Evolutionary conservation across 2,888 invertebrate genomes (phyloP), one percentile per base, ranked within the genome.

Genomic region (Incurvaria masculella): DNA sequence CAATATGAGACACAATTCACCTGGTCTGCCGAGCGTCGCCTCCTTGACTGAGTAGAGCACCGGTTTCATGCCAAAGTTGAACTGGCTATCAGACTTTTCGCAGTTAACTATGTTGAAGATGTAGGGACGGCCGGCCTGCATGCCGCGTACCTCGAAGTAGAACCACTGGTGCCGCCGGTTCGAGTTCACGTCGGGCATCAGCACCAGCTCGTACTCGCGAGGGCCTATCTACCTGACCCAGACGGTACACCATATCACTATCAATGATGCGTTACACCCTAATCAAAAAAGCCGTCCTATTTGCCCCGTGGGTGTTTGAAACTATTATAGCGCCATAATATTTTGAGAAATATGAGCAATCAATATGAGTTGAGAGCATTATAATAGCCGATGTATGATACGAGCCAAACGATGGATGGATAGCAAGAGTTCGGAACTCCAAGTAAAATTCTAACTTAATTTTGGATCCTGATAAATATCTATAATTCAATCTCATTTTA

Each of bases 51-150:
- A 93, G 69, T 88, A 93, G 69, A 93, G 67, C 45, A 93, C 85
- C 14, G 94, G 94, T 62, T 91, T 90, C 92, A 94, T 92, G 42
- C 92, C 93, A 63, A 86, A 88, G 65, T 91, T 91, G 66, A 91
- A 93, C 69, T 93, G 91, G 58, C 91, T 91, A 63, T 90, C 89
- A 38, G 86, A 83, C 66, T 93, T 94, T 63, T 92, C 88, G 68
- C 91, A 91, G 73, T 94, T 94, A 58, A 92, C 83, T 47, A 94
- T 89, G 65, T 93, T 93, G 72, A 94, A 93, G 40, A 86, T 81
- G 65, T 94, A 94, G 0, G 84, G 79, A 1, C 81, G 69, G 2
- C 80, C 74, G 48, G 81, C 81, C 47, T 85, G 81, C 86, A 91
- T 91, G 65, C 89, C 87, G 39, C 83, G 81, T n/a, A 94, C 87